Conservation (phyloP, 64 coral and sea anemone species). For the Anthopleura sola region DNA sequence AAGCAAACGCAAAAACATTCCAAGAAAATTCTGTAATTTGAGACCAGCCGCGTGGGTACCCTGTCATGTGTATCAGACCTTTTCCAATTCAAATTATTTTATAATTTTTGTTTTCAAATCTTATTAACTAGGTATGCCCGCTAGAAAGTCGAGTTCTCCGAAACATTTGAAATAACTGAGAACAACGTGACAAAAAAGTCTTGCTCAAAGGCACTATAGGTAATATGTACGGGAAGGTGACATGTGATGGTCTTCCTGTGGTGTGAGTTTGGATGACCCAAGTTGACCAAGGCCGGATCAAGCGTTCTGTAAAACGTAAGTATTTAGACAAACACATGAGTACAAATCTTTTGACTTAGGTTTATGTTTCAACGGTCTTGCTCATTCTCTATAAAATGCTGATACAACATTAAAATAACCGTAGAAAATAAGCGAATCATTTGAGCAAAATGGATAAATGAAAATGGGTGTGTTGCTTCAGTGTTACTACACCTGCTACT, state of each 20-base stretch:
- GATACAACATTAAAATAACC: neutral
- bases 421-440: too few relatives aligned
- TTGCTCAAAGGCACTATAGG: neutral
- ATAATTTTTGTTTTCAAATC: neutral
- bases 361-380: neutral
- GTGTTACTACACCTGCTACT: neutral
- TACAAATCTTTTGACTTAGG: neutral
- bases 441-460: neutral
- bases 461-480: neutral
- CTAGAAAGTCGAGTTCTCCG: neutral
- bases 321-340: neutral
- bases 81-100: neutral
- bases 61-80: slow-evolving; percentile 4
- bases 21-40: slow-evolving; percentile 27
- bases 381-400: neutral
- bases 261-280: neutral
- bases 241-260: neutral
- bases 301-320: neutral
- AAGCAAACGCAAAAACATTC: slow-evolving; percentile 11
- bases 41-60: neutral
- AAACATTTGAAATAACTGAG: neutral
- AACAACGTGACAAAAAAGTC: neutral
- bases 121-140: neutral
- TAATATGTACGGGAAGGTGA: neutral
- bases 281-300: neutral